phyloP scores from a whole-genome alignment of 2,797 vertebrate species.

The Prunella strophiata region DNA sequence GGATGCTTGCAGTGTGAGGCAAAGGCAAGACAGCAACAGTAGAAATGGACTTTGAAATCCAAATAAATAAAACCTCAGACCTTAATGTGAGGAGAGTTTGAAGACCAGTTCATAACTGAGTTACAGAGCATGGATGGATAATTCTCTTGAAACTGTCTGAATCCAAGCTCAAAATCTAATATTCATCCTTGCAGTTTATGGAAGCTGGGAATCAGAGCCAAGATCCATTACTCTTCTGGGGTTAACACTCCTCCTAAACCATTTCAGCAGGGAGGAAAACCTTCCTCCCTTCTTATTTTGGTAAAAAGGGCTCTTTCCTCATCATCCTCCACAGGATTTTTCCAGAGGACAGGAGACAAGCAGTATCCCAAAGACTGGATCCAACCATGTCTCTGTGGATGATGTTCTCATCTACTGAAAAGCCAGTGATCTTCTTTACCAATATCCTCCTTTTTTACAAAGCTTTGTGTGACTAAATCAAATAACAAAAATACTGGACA shows the following conservation, averaged over 20 bases:
- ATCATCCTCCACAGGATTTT: neutral
- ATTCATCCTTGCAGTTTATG: neutral
- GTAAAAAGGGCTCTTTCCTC: neutral
- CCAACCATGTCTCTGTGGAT: neutral
- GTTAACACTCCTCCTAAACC: neutral
- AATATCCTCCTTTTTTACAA: neutral
- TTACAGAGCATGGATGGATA: neutral
- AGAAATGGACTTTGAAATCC: neutral
- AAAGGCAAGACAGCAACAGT: neutral
- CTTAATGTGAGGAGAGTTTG: neutral
- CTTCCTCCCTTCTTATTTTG: neutral
- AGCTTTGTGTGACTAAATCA: neutral
- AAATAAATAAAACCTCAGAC: slow-evolving; percentile 16
- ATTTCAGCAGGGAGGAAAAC: neutral
- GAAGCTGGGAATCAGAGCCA: neutral
- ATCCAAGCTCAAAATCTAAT: neutral
- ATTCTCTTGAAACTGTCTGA: slow-evolving; percentile 6
- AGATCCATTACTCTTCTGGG: neutral
- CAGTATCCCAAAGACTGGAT: neutral
- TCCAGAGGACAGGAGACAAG: neutral
- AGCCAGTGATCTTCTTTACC: neutral
- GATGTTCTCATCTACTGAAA: neutral
- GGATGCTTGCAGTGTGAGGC: neutral
- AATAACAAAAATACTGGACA: neutral
- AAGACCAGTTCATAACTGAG: neutral